Conservation (phyloP, 2,888 invertebrate genomes). For the Caenorhabditis sp. region DNA sequence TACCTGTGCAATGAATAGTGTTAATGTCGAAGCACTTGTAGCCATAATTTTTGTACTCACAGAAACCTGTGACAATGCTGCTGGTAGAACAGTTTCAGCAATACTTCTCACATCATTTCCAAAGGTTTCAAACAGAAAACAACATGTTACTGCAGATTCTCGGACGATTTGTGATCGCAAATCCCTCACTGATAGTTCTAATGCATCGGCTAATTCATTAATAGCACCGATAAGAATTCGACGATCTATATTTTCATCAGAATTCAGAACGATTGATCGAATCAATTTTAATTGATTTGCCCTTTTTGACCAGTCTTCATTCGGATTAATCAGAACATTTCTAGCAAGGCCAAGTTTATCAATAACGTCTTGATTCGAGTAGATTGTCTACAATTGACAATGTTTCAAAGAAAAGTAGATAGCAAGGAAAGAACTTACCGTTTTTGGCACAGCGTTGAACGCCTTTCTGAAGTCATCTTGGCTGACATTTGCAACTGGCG, state of each 20-base stretch:
- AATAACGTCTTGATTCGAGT: conserved; percentile 18
- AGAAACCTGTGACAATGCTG: conserved; percentile 23
- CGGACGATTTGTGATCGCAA: conserved; percentile 31
- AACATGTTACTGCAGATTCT: conserved; percentile 35
- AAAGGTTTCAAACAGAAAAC: conserved; percentile 22
- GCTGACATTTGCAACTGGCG: conserved; percentile 27
- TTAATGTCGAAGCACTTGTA: conserved; percentile 22
- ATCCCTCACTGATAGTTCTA: conserved; percentile 32
- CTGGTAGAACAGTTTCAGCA: conserved; percentile 18
- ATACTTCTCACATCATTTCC: conserved; percentile 27
- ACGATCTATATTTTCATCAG: conserved; percentile 16
- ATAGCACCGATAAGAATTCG: conserved; percentile 14
- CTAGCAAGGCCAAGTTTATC: conserved; percentile 21
- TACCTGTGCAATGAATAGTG: conserved; percentile 24
- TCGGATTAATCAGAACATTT: conserved; percentile 16
- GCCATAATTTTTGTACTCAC: conserved; percentile 40
- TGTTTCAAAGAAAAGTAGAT: too few species aligned
- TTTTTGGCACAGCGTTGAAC: conserved; percentile 41
- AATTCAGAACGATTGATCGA: conserved; percentile 18
- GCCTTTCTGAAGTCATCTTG: conserved; percentile 44
- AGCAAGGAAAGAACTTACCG: too few species aligned
- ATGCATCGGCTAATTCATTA: conserved; percentile 20
- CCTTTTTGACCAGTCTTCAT: conserved; percentile 37
- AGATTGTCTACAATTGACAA: conserved; percentile 27
- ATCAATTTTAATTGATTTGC: conserved; percentile 31